Percentiles rank a stretch among this genome's conserved stretches.
These are phyloP conservation scores for Tribolium madens DNA, from an alignment of 1,140 invertebrate genomes.

Conservation along the genomic window DNA sequence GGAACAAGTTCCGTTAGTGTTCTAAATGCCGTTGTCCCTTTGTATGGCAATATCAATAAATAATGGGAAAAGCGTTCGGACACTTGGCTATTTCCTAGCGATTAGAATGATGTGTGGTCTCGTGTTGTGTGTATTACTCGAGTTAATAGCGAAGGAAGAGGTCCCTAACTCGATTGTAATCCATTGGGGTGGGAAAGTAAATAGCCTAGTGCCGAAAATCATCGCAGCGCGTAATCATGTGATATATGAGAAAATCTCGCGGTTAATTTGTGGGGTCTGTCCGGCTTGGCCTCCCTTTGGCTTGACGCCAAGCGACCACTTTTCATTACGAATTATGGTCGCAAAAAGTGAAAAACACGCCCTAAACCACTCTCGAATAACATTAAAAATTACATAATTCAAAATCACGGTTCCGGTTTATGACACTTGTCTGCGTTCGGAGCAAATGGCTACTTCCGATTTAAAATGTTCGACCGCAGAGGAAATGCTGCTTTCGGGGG, in stretches of 20 bases:
- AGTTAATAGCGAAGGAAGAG: slow-evolving; percentile 51
- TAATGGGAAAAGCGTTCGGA: slow-evolving; percentile 18
- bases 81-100: slow-evolving; percentile 30
- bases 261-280: slow-evolving; percentile 59
- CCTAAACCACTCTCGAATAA: slow-evolving; percentile 51
- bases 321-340: slow-evolving; percentile 52
- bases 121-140: slow-evolving; percentile 44
- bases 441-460: slow-evolving; percentile 62
- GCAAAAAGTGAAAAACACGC: slow-evolving; percentile 53
- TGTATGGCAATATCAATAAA: slow-evolving; percentile 22
- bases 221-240: slow-evolving; percentile 63
- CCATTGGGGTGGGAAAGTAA: slow-evolving; percentile 58
- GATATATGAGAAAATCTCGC: slow-evolving; percentile 61
- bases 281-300: slow-evolving; percentile 47
- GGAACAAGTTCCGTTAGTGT: no score
- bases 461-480: slow-evolving; percentile 58
- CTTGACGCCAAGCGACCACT: slow-evolving; percentile 50
- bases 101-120: slow-evolving; percentile 36
- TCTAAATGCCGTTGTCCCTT: neutral
- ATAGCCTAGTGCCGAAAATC: slow-evolving; percentile 61
- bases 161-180: slow-evolving; percentile 53
- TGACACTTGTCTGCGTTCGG: slow-evolving; percentile 59
- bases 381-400: slow-evolving; percentile 64
- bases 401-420: slow-evolving; percentile 58
- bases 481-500: slow-evolving; percentile 54